A percentile compares a stretch with the other conserved stretches of the same genome.
phyloP scores from a whole-genome alignment of 1,140 invertebrate species.

The Tachypleus tridentatus region DNA sequence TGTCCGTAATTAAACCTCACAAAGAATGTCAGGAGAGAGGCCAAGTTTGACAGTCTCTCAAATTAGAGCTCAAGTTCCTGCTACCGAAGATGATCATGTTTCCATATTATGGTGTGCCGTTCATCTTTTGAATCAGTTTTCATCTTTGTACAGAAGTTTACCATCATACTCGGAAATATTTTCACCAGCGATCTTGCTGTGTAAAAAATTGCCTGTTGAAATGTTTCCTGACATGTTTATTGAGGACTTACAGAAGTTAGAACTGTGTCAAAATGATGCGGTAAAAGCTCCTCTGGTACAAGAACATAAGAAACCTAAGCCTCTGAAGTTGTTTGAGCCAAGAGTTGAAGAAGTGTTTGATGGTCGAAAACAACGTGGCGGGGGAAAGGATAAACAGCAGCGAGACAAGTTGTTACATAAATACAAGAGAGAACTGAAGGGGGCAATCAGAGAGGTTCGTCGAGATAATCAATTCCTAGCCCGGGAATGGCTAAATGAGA shows the following conservation, averaged over 20 bases:
- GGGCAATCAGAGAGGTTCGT: conserved; percentile 76
- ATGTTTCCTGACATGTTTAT: conserved; percentile 48
- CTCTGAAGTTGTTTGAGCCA: conserved; percentile 69
- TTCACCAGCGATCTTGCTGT: conserved; percentile 23
- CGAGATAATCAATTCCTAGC: conserved; percentile 71
- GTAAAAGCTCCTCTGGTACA: conserved; percentile 43
- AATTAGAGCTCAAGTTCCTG: too few relatives aligned
- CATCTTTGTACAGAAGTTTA: conserved; percentile 29
- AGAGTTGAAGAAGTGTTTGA: conserved; percentile 48
- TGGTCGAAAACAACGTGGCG: conserved; percentile 15
- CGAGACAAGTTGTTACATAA: conserved; percentile 60
- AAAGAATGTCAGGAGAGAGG: too few relatives aligned
- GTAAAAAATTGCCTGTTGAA: conserved; percentile 28
- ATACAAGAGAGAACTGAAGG: conserved; percentile 78
- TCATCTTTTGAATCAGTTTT: conserved; percentile 25
- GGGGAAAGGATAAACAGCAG: conserved; percentile 53
- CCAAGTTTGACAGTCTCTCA: too few relatives aligned
- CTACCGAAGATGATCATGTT: too few relatives aligned
- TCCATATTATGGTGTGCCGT: conserved; percentile 1
- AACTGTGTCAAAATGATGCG: conserved; percentile 39
- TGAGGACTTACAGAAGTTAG: conserved; percentile 37
- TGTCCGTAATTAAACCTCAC: too few relatives aligned
- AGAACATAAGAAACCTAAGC: conserved; percentile 59
- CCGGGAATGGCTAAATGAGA: conserved; percentile 63
- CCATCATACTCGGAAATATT: conserved; percentile 32